Conservation (phyloP, 2,797 vertebrate genomes). For the Nyctalus aviator region DNA sequence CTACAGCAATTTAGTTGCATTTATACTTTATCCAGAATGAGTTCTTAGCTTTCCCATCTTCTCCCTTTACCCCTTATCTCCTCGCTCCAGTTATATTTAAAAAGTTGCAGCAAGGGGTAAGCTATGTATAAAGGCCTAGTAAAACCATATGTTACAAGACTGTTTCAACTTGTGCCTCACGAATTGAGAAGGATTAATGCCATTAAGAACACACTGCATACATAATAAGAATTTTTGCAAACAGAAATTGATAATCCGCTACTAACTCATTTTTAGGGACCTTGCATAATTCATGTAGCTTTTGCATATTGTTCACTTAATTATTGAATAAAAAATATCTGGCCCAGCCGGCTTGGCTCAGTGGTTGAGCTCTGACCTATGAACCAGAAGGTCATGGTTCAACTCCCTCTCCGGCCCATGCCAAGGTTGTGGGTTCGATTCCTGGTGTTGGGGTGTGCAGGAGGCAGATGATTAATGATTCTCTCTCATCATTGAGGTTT, state of each 20-base stretch:
- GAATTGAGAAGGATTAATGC: constrained; percentile 63
- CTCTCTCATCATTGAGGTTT: too few species aligned
- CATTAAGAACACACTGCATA: constrained; percentile 39
- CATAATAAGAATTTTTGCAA: constrained; percentile 67
- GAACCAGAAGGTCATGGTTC: too few species aligned
- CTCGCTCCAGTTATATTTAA: constrained; percentile 79
- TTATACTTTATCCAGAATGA: constrained; percentile 82
- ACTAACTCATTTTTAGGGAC: constrained; percentile 55
- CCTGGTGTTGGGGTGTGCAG: too few species aligned
- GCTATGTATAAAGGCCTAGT: constrained; percentile 81
- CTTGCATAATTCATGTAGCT: constrained; percentile 54
- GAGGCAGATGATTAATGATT: too few species aligned
- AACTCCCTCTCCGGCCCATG: too few species aligned
- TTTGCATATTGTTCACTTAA: constrained; percentile 74
- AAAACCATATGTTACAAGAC: constrained; percentile 80
- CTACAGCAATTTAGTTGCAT: constrained; percentile 65
- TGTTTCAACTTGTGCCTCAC: constrained; percentile 64
- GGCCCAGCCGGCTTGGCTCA: too few species aligned
- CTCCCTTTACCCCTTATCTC: background rate
- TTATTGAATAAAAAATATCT: constrained; percentile 63
- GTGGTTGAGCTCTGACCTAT: too few species aligned
- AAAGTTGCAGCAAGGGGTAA: constrained; percentile 82
- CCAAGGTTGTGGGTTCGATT: too few species aligned
- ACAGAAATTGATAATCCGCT: constrained; percentile 58
- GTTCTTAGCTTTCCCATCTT: constrained; percentile 54